Evolutionary conservation across 2,797 vertebrate genomes (phyloP).

Genomic region (Uromys caudimaculatus): DNA sequence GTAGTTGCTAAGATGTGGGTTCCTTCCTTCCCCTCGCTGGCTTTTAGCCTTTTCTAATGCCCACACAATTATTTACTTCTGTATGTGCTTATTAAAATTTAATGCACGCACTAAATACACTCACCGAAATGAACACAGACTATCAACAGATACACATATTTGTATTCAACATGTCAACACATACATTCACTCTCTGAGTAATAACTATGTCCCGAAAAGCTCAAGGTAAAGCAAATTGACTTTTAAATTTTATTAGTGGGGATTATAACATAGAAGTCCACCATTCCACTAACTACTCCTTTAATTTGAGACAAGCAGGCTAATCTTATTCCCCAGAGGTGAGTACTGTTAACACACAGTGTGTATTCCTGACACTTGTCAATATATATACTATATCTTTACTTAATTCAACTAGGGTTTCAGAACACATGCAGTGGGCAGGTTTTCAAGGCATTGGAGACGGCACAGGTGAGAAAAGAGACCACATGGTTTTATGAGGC

Average conservation of each 20-base stretch:
- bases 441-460: background rate
- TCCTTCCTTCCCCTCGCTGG: background rate
- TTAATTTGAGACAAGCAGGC: background rate
- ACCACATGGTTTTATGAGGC: background rate
- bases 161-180: background rate
- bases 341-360: background rate
- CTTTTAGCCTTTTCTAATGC: constrained; percentile 1
- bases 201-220: background rate
- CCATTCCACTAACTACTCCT: background rate
- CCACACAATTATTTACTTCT: constrained; percentile 21
- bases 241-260: constrained; percentile 16
- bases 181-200: background rate
- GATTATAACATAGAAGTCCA: background rate
- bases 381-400: background rate
- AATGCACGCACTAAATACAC: background rate
- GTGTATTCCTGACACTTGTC: background rate
- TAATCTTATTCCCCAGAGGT: background rate
- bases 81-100: background rate
- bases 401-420: constrained; percentile 42
- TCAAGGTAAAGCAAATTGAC: constrained; percentile 47
- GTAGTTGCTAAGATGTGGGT: background rate
- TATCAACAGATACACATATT: constrained; percentile 7
- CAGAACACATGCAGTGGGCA: background rate
- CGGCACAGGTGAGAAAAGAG: background rate
- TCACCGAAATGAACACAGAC: background rate